Evolutionary conservation across 1,140 invertebrate species (phyloP).

Genomic region (Leptopilina boulardi): DNA sequence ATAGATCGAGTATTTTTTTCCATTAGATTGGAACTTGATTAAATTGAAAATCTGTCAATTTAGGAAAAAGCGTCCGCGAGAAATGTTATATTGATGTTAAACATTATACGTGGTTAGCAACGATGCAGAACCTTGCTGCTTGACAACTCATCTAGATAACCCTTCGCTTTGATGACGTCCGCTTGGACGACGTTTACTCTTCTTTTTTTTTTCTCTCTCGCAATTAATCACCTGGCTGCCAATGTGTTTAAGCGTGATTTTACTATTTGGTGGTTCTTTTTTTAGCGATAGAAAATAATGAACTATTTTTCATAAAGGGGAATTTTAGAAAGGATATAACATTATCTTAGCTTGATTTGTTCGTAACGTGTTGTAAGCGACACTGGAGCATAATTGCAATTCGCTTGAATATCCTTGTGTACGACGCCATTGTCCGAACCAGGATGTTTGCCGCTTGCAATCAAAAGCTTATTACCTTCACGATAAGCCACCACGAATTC

Average conservation of each 20-base stretch:
- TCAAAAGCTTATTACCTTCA: slow-evolving; percentile 56
- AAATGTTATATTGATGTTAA: slow-evolving; percentile 70
- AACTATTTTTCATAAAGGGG: background rate
- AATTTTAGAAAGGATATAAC: background rate
- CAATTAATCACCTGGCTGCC: slow-evolving; percentile 70
- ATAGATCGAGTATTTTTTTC: slow-evolving; percentile 74
- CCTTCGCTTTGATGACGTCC: slow-evolving; percentile 57
- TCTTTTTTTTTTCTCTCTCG: slow-evolving; percentile 64
- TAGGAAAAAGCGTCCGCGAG: slow-evolving; percentile 74
- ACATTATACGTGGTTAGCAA: slow-evolving; percentile 69
- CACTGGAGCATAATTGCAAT: slow-evolving; percentile 59
- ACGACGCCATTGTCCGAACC: slow-evolving; percentile 57
- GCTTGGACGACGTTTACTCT: slow-evolving; percentile 66
- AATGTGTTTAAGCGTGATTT: slow-evolving; percentile 37
- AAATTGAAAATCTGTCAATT: slow-evolving; percentile 77
- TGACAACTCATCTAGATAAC: slow-evolving; percentile 72
- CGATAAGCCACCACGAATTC: slow-evolving; percentile 55
- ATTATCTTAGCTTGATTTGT: slow-evolving; percentile 47
- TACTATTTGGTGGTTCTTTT: background rate
- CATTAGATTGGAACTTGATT: slow-evolving; percentile 76
- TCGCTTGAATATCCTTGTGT: slow-evolving; percentile 44
- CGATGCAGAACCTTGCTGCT: slow-evolving; percentile 62
- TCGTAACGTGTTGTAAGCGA: slow-evolving; percentile 55
- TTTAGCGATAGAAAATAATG: background rate
- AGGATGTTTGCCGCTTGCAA: slow-evolving; percentile 55